phyloP scores from a whole-genome alignment of 1,140 invertebrate species.

The fruit fly (Drosophila melanogaster) region Release_6_plus_ISO1_MT NC_004354.4:21372501-21373000 shows the following conservation, averaged over 20 bases:
- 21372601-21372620: neutral
- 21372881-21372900: conserved; percentile 44
- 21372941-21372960: conserved; percentile 54
- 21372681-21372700: neutral
- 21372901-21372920: conserved; percentile 23
- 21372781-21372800: conserved; percentile 82
- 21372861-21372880: conserved; percentile 36
- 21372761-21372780: conserved; percentile 75
- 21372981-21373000: conserved; percentile 56
- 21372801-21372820: conserved; percentile 58
- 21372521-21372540: neutral
- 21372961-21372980: conserved; percentile 57
- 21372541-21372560: neutral
- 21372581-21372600: conserved; percentile 7
- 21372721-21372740: neutral
- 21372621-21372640: neutral
- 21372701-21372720: conserved; percentile 8
- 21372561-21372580: neutral
- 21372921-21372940: conserved; percentile 36
- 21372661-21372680: neutral
- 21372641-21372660: neutral
- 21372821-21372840: conserved; percentile 6
- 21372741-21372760: conserved; percentile 29
- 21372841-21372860: neutral
- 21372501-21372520: neutral